Conservation (phyloP, 2,888 invertebrate genomes). For the Trichogramma evanescens region DNA sequence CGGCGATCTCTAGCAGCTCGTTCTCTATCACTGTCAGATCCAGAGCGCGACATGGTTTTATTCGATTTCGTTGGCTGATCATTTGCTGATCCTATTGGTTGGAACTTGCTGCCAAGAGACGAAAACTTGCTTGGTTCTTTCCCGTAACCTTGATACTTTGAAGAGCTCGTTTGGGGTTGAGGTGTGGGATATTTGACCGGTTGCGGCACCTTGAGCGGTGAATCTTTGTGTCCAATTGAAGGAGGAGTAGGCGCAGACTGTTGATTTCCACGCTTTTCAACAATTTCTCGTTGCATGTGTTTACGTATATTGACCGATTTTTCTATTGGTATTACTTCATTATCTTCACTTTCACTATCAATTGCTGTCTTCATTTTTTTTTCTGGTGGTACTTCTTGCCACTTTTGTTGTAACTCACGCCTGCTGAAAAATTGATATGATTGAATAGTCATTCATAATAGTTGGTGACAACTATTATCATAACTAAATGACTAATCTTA, state of each 20-base stretch:
- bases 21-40: constrained; percentile 45
- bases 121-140: constrained; percentile 32
- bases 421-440: not conserved
- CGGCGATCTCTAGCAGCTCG: not conserved
- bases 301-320: constrained; percentile 42
- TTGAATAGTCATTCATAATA: not conserved
- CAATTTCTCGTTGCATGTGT: constrained; percentile 43
- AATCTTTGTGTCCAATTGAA: constrained; percentile 23
- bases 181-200: constrained; percentile 42
- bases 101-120: constrained; percentile 40
- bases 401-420: constrained; percentile 38
- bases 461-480: not conserved
- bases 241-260: constrained; percentile 38
- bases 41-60: constrained; percentile 56
- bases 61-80: constrained; percentile 38
- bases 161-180: constrained; percentile 29
- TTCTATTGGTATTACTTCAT: constrained; percentile 43
- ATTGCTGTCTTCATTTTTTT: constrained; percentile 33
- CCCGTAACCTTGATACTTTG: constrained; percentile 16
- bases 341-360: constrained; percentile 38
- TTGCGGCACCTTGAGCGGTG: constrained; percentile 48
- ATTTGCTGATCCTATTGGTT: constrained; percentile 36
- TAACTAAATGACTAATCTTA: constrained; percentile 3
- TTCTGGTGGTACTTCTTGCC: constrained; percentile 51
- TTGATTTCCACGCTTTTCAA: constrained; percentile 36